Base-by-base conservation (phyloP, 1,140 invertebrate genomes). In the Cardiocondyla obscurior region DNA sequence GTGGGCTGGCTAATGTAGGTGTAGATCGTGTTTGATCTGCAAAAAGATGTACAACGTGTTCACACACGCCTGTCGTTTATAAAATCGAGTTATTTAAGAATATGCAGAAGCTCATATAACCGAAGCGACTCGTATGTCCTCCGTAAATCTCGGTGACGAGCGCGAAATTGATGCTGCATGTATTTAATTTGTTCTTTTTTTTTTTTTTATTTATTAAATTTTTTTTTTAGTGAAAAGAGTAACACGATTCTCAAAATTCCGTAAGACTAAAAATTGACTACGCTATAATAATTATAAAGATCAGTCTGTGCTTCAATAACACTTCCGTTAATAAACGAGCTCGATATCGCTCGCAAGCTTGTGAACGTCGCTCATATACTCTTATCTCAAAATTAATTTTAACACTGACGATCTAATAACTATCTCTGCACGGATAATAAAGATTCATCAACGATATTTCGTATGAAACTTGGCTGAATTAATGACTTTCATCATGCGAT, bases 271-370 rank as follows among this genome's bases (percentile, higher is more conserved):
- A 72, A 73, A 64, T 55, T 51, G 69, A 33, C 51, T 72, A 51
- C 49, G 72, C 49, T 85, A 86, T 82, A 82, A 86, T 86, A 87
- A 82, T 51, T 42, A 72, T 87, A 88, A 53, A 79, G 62, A 82
- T 88, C 86, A 88, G 86, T 88, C 86, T 88, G 58, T 62, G 85
- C 70, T 82, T 74, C 67, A 82, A 81, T 87, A 84, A 81, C 72
- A 58, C 60, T 33, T 81, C 19, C 46, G 55, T 79, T 83, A 60
- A 14, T 76, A 76, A 42, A 81, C 33, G 51, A 62, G 46, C 74
- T 67, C 74, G 33, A 53, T 60, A 46, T 81, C 70, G 46, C 55
- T 83, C 39, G 42, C n/a, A 55, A 84, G 77, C 69, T 81, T 51
- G 44, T 67, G 64, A 74, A 60, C 53, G 55, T 53, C 28, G 57